Evolutionary conservation across 2,888 invertebrate genomes (phyloP).

Genomic region (Nebria brevicollis): DNA sequence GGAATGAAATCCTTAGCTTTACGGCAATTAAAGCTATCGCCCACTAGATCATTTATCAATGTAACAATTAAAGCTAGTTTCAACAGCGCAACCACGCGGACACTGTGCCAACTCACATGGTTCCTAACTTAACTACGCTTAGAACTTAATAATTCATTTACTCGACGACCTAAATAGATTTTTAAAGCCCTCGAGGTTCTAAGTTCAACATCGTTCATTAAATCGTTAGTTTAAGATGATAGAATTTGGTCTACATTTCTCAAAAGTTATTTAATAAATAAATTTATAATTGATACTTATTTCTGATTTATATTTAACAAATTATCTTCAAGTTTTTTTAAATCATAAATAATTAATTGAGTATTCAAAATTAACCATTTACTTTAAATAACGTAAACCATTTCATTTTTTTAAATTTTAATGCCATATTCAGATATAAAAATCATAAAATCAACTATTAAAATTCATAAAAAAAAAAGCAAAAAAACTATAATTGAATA

Average conservation of each 20-base stretch:
- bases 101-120: constrained; percentile 8
- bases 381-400: no score
- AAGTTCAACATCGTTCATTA: neutral
- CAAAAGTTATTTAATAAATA: no score
- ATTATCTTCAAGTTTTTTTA: no score
- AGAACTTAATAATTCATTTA: neutral
- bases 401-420: no score
- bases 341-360: no score
- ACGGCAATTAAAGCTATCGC: constrained; percentile 19
- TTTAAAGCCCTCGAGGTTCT: neutral
- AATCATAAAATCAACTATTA: no score
- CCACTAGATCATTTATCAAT: constrained; percentile 20
- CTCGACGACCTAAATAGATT: neutral
- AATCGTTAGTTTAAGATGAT: neutral
- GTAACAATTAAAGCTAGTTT: constrained; percentile 18
- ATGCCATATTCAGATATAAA: no score
- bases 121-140: neutral
- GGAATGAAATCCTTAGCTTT: constrained; percentile 9
- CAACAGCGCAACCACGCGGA: constrained; percentile 6
- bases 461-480: no score
- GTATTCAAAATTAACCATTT: no score
- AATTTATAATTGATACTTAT: no score
- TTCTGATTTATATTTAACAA: no score
- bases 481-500: neutral
- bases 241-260: neutral